Base-by-base conservation (phyloP, 2,888 invertebrate genomes). In the Thereva unica region DNA sequence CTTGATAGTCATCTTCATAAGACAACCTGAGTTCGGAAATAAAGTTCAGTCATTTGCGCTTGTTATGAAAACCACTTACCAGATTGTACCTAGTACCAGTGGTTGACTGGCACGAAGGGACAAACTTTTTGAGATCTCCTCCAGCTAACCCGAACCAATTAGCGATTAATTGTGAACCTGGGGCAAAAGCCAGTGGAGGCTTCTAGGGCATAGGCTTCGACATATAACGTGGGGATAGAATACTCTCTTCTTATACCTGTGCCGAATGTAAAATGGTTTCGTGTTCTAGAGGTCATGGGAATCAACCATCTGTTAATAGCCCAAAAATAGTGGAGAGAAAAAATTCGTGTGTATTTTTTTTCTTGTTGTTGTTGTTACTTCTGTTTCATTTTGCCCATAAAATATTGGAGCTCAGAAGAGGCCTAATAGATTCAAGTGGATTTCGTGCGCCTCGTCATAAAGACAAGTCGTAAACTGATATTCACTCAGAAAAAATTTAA, bases 61-160 rank as follows among this genome's bases (percentile, higher is more conserved):
- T 23, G 23, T 23, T 23, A 23, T 23, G 23, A 23, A 23, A 23
- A 23, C 23, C 23, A 23, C 23, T 23, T 23, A 23, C 23, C 23
- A 23, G 23, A 23, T 23, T 23, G 23, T 23, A 23, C 23, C 23
- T 23, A 23, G 23, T 23, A 23, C 23, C 23, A 23, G 23, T 23
- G 23, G 23, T 23, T 23, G 23, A 23, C 23, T 23, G 23, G 23
- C 23, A 23, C 23, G 23, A 23, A 23, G 23, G 23, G 23, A 23
- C 23, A 23, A 23, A 23, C 23, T 23, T 23, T 23, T 23, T 23
- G 23, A 23, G 23, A 23, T 23, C 23, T 23, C 23, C 23, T 23
- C 23, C 23, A 23, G 23, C 23, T 65, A 68, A 57, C 59, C 57
- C 65, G 35, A 65, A 54, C 68, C 68, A 68, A 68, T 68, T 68